These are phyloP conservation scores for Myrmecophaga tridactyla DNA, from an alignment of 2,113 vertebrate species.

Conservation along the genomic window DNA sequence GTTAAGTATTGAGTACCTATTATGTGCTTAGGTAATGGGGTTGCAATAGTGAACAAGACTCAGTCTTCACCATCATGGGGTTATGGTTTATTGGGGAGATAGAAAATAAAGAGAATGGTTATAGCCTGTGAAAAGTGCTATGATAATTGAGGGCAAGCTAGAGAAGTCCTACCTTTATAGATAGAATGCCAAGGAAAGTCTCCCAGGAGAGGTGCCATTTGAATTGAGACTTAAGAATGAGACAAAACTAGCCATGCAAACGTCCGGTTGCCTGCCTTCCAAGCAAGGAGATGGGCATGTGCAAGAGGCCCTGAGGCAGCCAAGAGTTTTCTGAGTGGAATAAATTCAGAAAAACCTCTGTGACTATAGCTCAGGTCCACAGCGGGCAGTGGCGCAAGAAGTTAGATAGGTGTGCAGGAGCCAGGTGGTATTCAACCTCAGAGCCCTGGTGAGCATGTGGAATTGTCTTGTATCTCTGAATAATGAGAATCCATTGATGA, in stretches of 20 bases:
- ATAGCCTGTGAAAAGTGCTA: not conserved
- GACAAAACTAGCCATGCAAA: not conserved
- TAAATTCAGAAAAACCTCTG: no score
- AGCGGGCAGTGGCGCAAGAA: no score
- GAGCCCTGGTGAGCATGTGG: not conserved
- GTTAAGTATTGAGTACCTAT: not conserved
- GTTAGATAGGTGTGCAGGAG: no score
- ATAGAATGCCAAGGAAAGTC: not conserved
- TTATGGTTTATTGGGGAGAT: not conserved
- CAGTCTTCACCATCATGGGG: not conserved
- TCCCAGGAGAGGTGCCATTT: not conserved
- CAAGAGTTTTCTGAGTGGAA: not conserved
- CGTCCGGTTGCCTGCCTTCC: not conserved
- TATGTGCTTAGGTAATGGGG: not conserved
- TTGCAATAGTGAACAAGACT: not conserved
- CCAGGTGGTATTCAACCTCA: not conserved
- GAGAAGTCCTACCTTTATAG: not conserved
- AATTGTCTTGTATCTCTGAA: not conserved
- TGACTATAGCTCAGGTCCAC: not conserved
- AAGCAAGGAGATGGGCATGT: fast-evolving
- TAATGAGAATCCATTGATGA: not conserved
- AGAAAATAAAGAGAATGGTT: not conserved
- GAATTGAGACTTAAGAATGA: not conserved
- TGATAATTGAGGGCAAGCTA: not conserved
- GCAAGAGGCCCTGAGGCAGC: not conserved